Evolutionary conservation across 2,888 invertebrate genomes (phyloP).

Genomic region (Meghimatium bilineatum): DNA sequence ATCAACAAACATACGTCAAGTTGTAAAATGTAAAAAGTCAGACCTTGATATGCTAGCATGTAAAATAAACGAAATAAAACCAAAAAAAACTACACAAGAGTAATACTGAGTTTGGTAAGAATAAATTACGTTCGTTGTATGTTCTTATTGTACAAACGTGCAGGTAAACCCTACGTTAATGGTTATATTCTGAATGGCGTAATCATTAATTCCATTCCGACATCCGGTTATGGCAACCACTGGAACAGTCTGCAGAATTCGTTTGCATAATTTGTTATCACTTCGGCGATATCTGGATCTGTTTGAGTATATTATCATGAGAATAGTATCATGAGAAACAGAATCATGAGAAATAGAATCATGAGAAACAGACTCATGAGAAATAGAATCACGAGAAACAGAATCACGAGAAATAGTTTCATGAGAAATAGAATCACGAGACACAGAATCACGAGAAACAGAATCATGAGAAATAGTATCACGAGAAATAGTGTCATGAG

Average conservation of each 20-base stretch:
- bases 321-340: too few relatives aligned
- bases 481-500: too few relatives aligned
- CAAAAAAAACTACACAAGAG: not conserved
- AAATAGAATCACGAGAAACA: too few relatives aligned
- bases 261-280: constrained; percentile 20
- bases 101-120: not conserved
- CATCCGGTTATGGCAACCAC: constrained; percentile 31
- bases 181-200: constrained; percentile 18
- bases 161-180: constrained; percentile 31
- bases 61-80: not conserved
- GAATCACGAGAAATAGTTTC: too few relatives aligned
- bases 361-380: too few relatives aligned
- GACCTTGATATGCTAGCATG: not conserved
- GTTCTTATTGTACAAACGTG: not conserved
- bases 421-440: too few relatives aligned
- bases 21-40: not conserved
- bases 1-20: too few relatives aligned
- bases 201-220: constrained; percentile 2
- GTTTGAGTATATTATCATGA: too few relatives aligned
- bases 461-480: too few relatives aligned
- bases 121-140: not conserved
- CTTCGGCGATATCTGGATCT: not conserved
- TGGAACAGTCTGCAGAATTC: constrained; percentile 21
- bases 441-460: too few relatives aligned
- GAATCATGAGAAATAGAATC: too few relatives aligned